Conservation (phyloP, 2,888 invertebrate species). For the Troglohyphantes excavatus region DNA sequence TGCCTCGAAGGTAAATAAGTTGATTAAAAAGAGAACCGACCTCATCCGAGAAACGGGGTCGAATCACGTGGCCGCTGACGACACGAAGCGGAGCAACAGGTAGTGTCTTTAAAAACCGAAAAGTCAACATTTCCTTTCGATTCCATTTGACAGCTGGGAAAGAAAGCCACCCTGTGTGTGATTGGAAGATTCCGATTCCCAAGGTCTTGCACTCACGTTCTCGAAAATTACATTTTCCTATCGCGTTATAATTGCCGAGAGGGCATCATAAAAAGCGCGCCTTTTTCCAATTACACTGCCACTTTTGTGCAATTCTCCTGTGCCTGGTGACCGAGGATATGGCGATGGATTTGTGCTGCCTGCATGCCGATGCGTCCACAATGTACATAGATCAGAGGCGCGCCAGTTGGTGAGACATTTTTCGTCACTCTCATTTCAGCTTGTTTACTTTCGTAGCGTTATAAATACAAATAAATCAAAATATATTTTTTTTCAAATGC, state of each 20-base stretch:
- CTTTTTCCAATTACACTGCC: not conserved
- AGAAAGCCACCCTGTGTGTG: conserved; percentile 31
- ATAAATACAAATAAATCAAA: no score
- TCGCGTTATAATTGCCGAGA: not conserved
- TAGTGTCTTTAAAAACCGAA: conserved; percentile 23
- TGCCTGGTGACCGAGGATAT: not conserved
- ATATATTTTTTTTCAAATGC: no score
- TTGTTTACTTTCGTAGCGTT: not conserved
- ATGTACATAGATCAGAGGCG: conserved; percentile 64
- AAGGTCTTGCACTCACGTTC: conserved; percentile 48
- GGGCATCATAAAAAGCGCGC: conserved; percentile 29
- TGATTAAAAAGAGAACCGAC: conserved; percentile 35
- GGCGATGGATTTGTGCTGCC: conserved; percentile 62
- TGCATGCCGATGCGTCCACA: conserved; percentile 59
- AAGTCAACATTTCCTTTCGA: conserved; percentile 48
- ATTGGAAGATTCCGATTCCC: conserved; percentile 54
- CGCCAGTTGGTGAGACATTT: conserved; percentile 72
- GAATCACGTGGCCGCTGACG: conserved; percentile 75
- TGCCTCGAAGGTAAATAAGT: conserved; percentile 47
- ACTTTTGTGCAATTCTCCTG: conserved; percentile 1
- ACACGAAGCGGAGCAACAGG: conserved; percentile 58
- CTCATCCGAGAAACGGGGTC: conserved; percentile 73
- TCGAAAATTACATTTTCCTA: conserved; percentile 25
- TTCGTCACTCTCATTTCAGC: not conserved
- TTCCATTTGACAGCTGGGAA: conserved; percentile 45